Base-by-base conservation (phyloP, 2,113 vertebrate genomes). In the Brachirus orientalis region DNA sequence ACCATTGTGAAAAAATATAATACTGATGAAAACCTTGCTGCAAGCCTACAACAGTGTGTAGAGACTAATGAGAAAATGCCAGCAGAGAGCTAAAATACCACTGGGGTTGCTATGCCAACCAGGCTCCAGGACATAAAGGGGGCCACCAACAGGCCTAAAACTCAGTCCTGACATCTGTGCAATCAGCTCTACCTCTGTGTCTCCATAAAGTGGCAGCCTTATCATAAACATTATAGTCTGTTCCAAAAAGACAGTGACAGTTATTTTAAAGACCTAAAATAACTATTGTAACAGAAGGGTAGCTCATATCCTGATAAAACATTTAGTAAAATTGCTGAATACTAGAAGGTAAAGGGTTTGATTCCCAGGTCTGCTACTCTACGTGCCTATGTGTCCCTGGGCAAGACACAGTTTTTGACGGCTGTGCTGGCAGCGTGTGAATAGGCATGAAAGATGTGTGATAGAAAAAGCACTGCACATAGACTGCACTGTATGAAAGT, bases 81-180 rank as follows among this genome's bases (percentile, higher is more conserved):
- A 70, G 48, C 60, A 69, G 60, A 79, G 55, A 69, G 45, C 45
- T 69, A 69, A 75, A 69, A 67, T 56, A 56, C 69, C 43, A 50
- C 7, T 72, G 77, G 20, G 52, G 83, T 82, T 88, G 80, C 78
- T 69, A 82, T 86, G 85, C 77, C 84, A 84, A 79, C 80, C 75
- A 76, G 62, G 62, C 71, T 61, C 69, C n/a, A 46, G 65, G 77
- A 83, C 54, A 80, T 79, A 56, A 70, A 77, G 81, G 75, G 36
- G 54, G 72, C 71, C 65, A 56, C 44, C 55, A 48, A 70, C 7
- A 0, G 65, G 66, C 63, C 58, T 45, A 53, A 57, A 80, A 77
- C 63, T 77, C 59, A 56, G 64, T 61, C 51, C 63, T 82, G 73
- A 76, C 67, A 79, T 77, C 60, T 72, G 70, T 80, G 70, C 63